Base-by-base conservation (phyloP, 2,113 vertebrate genomes). In the Columba livia region DNA sequence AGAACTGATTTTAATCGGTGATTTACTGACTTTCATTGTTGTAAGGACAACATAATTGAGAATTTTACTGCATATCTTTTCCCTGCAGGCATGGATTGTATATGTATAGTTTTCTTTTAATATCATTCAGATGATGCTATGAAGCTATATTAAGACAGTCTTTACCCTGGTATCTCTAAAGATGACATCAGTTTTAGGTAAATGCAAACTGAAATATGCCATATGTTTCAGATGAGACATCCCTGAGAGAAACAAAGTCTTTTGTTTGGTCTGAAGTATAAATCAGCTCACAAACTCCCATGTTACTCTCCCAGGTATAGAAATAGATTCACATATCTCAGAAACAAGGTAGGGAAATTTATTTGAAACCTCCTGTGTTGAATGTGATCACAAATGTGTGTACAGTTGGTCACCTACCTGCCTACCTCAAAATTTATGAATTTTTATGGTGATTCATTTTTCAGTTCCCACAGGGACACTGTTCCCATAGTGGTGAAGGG, bases 1-100 rank as follows among this genome's bases (percentile, higher is more conserved):
- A 72, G 19, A 65, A 40, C 72, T 84, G 38, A 66, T 86, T 93
- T 92, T 84, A 92, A 92, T 42, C 25, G 23, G 32, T n/a, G 67
- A 71, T 90, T 57, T 90, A 72, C 61, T 75, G 77, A 81, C 53
- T 90, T 93, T 64, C 80, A 61, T 53, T 94, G 94, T 95, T 94
- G 93, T 97, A 85, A 90, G 95, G 93, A 91, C 94, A 96, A 93
- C 92, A 79, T 67, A 32, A 67, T 44, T 84, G 75, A 84, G 48
- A 60, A 77, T 90, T 91, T 92, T 91, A 50, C 47, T 25, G 51
- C 53, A 77, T 38, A 79, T 84, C 42, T 90, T 95, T 83, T 78
- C 61, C 65, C 79, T 48, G 40, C 25, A 72, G 61, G 23, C 79
- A 90, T 94, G 89, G 23, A 28, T 72, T 74, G 28, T 28, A 31